Base-by-base conservation (phyloP, 2,888 invertebrate genomes). In the Odontocolon sp. region DNA sequence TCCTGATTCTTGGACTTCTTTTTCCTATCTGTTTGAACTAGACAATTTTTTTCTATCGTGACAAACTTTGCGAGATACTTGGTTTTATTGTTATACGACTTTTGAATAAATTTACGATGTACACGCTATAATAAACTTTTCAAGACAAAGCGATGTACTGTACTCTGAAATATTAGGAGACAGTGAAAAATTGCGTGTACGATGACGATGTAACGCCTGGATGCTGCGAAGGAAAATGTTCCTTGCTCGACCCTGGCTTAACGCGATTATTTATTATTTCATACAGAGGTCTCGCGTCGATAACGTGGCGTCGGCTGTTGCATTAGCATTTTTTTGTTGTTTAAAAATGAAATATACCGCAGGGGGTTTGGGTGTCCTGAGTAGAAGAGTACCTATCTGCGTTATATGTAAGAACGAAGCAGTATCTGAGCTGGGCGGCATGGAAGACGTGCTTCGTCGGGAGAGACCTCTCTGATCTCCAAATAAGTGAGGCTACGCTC, bases 311-410 rank as follows among this genome's bases (percentile, higher is more conserved):
- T 80, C 77, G 83, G 81, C 71, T 79, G 84, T 80, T 83, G 84
- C 86, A 90, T 90, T 90, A 90, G 89, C 90, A 90, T 90, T 88
- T 90, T 90, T 90, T 87, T 88, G 90, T 90, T 90, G 90, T 90
- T 90, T 89, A 90, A 90, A 90, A 90, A 90, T 90, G 90, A 90
- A 90, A 90, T 90, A 90, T 90, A 87, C 82, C 84, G 78, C 78
- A 77, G 80, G 83, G 81, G 84, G 83, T 83, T 78, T 83, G 85
- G 80, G 81, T 84, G 64, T 59, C 64, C 50, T 38, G 56, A 26
- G 56, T 52, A 54, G 40, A 77, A 81, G 54, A 80, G 80, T 79
- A 79, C 78, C 50, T 54, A 21, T 38, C 59, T 38, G 40, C 64
- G 69, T 64, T 56, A 73, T 69, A 69, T 59, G 68, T 59, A 52